Percentiles rank a stretch among this genome's conserved stretches.
These are phyloP conservation scores for Drosophila paramelanica DNA, from an alignment of 2,888 invertebrate genomes.

Conservation along the genomic window DNA sequence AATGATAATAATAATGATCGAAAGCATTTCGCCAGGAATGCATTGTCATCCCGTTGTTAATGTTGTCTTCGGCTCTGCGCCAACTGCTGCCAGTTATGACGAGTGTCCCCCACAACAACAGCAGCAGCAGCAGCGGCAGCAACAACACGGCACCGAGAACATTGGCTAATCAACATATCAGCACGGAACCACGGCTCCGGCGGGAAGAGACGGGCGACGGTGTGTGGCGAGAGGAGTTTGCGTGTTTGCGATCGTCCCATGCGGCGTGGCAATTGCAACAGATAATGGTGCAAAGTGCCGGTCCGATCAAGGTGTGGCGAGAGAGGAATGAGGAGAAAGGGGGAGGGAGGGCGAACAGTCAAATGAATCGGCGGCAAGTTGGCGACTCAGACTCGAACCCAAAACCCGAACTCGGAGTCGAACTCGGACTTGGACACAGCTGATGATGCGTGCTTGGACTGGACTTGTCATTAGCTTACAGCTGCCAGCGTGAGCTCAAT, in stretches of 20 bases:
- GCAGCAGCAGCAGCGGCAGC: slow-evolving; percentile 5
- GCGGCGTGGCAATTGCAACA: slow-evolving; percentile 72
- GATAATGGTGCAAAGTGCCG: slow-evolving; percentile 76
- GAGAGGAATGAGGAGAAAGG: slow-evolving; percentile 3
- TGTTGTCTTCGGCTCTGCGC: slow-evolving; percentile 58
- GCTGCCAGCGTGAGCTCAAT: slow-evolving; percentile 69
- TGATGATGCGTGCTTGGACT: slow-evolving; percentile 71
- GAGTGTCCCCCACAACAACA: slow-evolving; percentile 32
- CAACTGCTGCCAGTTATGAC: slow-evolving; percentile 58
- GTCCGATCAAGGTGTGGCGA: slow-evolving; percentile 36
- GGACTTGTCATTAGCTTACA: slow-evolving; percentile 75
- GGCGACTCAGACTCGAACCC: slow-evolving; percentile 2
- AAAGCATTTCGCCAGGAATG: slow-evolving; percentile 41
- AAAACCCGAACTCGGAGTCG: background rate
- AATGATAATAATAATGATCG: slow-evolving; percentile 41
- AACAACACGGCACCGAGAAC: slow-evolving; percentile 41
- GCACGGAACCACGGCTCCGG: slow-evolving; percentile 41
- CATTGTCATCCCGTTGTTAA: slow-evolving; percentile 67
- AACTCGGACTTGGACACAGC: slow-evolving; percentile 34
- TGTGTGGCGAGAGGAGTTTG: slow-evolving; percentile 24
- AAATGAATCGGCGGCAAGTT: slow-evolving; percentile 30
- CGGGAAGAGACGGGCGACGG: too few relatives aligned
- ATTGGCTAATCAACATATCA: slow-evolving; percentile 78
- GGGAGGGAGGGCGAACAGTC: slow-evolving; percentile 11
- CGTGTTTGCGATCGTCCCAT: slow-evolving; percentile 64